A percentile compares a stretch with the other conserved stretches of the same genome.
These are phyloP conservation scores for Cyclophora albipunctata DNA, from an alignment of 2,888 invertebrate species.

Conservation along the genomic window DNA sequence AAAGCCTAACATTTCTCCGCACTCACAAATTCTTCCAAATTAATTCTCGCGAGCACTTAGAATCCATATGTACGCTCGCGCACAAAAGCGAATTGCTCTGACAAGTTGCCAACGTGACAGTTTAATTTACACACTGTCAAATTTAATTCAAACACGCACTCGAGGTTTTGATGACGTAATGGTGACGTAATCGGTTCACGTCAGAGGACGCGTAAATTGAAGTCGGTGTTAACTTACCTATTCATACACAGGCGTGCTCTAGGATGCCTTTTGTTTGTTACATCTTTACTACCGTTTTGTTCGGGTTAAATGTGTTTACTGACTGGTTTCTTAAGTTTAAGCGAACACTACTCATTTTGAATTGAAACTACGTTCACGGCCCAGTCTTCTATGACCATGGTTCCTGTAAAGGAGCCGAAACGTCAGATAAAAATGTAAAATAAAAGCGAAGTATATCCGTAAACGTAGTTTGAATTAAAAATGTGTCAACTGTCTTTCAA, in stretches of 20 bases:
- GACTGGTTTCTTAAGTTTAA: too few relatives aligned
- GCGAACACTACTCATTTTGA: too few relatives aligned
- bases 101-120: conserved; percentile 28
- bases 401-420: too few relatives aligned
- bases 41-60: neutral
- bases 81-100: conserved; percentile 13
- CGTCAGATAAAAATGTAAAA: too few relatives aligned
- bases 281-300: neutral
- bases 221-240: conserved; percentile 16
- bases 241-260: neutral
- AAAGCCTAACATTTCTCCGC: too few relatives aligned
- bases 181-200: conserved; percentile 19
- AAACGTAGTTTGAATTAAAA: too few relatives aligned
- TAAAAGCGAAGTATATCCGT: too few relatives aligned
- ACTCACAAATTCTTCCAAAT: neutral
- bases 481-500: too few relatives aligned
- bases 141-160: conserved; percentile 35
- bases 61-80: conserved; percentile 7
- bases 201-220: conserved; percentile 19
- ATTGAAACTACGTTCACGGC: too few relatives aligned
- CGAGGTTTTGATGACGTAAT: conserved; percentile 19
- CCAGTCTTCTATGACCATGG: too few relatives aligned
- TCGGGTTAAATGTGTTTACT: neutral
- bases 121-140: conserved; percentile 38
- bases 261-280: neutral